Evolutionary conservation across 2,797 vertebrate species (phyloP), one percentile per base, ranked within the genome.

Genomic region (Rhabdomys pumilio): DNA sequence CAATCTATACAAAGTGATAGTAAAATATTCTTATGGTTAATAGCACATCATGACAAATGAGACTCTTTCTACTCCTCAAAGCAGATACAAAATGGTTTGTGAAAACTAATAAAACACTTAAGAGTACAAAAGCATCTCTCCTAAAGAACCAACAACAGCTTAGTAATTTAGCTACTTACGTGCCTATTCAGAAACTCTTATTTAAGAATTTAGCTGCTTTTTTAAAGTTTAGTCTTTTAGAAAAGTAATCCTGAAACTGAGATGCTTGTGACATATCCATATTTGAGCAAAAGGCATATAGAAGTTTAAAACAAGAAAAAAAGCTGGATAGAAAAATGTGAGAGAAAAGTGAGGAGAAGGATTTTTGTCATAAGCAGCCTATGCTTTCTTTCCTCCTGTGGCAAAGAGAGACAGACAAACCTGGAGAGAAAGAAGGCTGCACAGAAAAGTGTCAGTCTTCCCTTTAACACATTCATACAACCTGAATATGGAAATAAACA

Each of bases 61-160:
- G 53, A 57, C 44, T 67, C 29, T 67, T 72, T 93, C 57, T 73
- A 87, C 10, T 73, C 90, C 65, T 41, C 44, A 87, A 7, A 82
- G 7, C 22, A 91, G 31, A 91, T 80, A 84, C 44, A 91, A 90
- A 95, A 82, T 91, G 38, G 69, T 77, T 95, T 79, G 89, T 72
- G 44, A 96, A 86, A 89, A 83, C 63, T 22, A 96, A 89, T 44
- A 82, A 97, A 95, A 89, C 29, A 91, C 17, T 86, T 91, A 83
- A 86, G 38, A 59, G 17, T 80, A 76, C 61, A 44, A 94, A 97
- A 87, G 29, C 41, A 87, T 0, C 55, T 8, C n/a, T 75, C 53
- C 3, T 20, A 77, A 93, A 80, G 34, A 88, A 87, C 29, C 50
- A 77, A n/a, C 26, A 73, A 82, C 13, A 92, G 2, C 73, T 1